Base-by-base conservation (phyloP, 2,797 vertebrate genomes). In the Periparus ater region DNA sequence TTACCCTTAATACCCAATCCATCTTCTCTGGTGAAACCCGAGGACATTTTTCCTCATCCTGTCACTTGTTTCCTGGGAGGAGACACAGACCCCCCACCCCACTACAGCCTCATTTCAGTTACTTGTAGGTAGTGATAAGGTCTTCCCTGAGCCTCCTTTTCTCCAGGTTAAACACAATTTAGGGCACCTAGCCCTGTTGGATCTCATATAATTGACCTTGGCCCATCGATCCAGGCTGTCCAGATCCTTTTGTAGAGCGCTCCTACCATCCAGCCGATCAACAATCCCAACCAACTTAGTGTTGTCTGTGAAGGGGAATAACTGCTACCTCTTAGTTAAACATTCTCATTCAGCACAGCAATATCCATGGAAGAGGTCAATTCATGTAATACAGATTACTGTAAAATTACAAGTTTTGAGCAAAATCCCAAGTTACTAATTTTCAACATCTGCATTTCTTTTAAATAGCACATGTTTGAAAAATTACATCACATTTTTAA, bases 371-470 rank as follows among this genome's bases (percentile, higher is more conserved):
- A 89, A 62, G 25, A 63, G 66, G 53, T 38, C 21, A 92, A 65
- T 83, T 87, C 18, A 22, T 57, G 51, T 67, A 50, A 86, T 42
- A 57, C 9, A 92, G 84, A 81, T 68, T 88, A 74, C 51, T 34
- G 17, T 17, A 50, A 80, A 55, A 76, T 53, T 66, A 50, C 7
- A 62, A 50, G 11, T 47, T 50, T 77, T 66, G 16, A 89, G 54
- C 10, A 11, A 34, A 36, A 45, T 12, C 7, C 27, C 8, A 44
- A 62, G 34, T 60, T 15, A 51, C 8, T 83, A 10, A 67, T 60
- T 93, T 89, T 93, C 29, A 34, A 62, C 6, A 42, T 34, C 29
- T 88, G n/a, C 34, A 91, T 89, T 96, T 78, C 45, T 11, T 88
- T 77, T 60, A 19, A 71, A 27, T 67, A 61, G 87, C 9, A 84